A percentile compares a stretch with the other conserved stretches of the same genome.
phyloP scores from a whole-genome alignment of 2,888 invertebrate species.

The Tiliacea citrago region DNA sequence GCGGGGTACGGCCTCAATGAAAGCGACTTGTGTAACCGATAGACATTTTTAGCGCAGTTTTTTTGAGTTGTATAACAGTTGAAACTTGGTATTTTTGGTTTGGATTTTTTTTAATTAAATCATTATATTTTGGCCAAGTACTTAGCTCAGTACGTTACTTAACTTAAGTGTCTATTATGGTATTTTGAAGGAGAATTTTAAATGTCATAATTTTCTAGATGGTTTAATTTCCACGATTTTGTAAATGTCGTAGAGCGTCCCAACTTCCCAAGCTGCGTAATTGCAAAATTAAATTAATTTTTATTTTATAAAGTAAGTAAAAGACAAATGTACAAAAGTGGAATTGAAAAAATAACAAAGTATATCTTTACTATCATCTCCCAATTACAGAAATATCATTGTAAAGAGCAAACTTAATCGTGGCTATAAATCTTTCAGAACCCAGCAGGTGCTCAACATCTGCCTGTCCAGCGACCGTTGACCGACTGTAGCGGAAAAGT shows the following conservation, averaged over 20 bases:
- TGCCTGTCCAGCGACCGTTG: slow-evolving; percentile 41
- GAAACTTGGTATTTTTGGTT: neutral
- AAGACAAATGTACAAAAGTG: slow-evolving; percentile 6
- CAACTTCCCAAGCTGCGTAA: no score
- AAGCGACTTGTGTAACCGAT: slow-evolving; percentile 27
- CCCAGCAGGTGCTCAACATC: slow-evolving; percentile 44
- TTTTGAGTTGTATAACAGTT: neutral
- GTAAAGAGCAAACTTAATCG: slow-evolving; percentile 58
- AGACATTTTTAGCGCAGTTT: slow-evolving; percentile 2
- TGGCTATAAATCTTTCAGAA: slow-evolving; percentile 46
- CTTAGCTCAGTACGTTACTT: neutral
- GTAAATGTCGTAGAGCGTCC: neutral
- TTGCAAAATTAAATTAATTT: neutral
- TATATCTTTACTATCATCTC: slow-evolving; percentile 37
- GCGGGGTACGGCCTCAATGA: slow-evolving; percentile 46
- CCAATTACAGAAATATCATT: slow-evolving; percentile 50
- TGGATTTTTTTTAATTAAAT: neutral
- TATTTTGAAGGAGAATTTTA: neutral
- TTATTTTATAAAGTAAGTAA: neutral
- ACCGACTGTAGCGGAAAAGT: slow-evolving; percentile 33
- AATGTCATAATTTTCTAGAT: neutral
- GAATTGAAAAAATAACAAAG: neutral
- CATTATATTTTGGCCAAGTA: neutral
- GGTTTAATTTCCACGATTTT: neutral
- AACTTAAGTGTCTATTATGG: neutral